Evolutionary conservation across 1,140 invertebrate species (phyloP), one percentile per base, ranked within the genome.

Genomic region (Myzus persicae): DNA sequence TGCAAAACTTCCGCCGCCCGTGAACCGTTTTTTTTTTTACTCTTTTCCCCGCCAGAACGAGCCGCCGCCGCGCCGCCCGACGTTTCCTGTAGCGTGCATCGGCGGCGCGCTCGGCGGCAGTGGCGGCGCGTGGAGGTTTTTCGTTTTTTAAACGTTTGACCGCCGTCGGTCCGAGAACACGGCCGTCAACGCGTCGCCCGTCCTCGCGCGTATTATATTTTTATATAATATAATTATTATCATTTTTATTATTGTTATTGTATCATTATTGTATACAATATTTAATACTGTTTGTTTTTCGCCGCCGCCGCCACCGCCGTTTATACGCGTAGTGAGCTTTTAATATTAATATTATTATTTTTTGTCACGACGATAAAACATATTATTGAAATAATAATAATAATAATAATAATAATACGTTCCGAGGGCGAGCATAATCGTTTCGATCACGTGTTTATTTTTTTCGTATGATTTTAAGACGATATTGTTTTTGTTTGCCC

Each of bases 131-230:
- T 42, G 89, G 24, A 26, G 38, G 54, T 67, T 59, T 48, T 88
- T 88, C 26, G 42, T 36, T 88, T 81, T 91, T 91, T 81, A 92
- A 92, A 92, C 90, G 67, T 92, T 82, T 48, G 67, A 82, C 90
- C 90, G 90, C 67, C 67, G 67, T 81, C 90, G 44, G 76, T 26
- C 90, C 4, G 59, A 48, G 67, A 48, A 48, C 90, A 92, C 38
- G 42, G n/a, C 67, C 67, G 89, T 26, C 51, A 54, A 26, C 38
- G 38, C 38, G 88, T 44, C 24, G 51, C 31, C 11, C 54, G 51
- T 38, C 26, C 26, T 44, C 88, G 38, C 24, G 38, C 46, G 46
- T 48, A 0, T 18, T 48, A 48, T n/a, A n/a, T n/a, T n/a, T n/a
- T n/a, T n/a, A n/a, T n/a, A n/a, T n/a, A n/a, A n/a, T n/a, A n/a